A percentile compares a stretch with the other conserved stretches of the same genome.
phyloP scores from a whole-genome alignment of 1,140 invertebrate genomes.

The Bathynomus jamesi region DNA sequence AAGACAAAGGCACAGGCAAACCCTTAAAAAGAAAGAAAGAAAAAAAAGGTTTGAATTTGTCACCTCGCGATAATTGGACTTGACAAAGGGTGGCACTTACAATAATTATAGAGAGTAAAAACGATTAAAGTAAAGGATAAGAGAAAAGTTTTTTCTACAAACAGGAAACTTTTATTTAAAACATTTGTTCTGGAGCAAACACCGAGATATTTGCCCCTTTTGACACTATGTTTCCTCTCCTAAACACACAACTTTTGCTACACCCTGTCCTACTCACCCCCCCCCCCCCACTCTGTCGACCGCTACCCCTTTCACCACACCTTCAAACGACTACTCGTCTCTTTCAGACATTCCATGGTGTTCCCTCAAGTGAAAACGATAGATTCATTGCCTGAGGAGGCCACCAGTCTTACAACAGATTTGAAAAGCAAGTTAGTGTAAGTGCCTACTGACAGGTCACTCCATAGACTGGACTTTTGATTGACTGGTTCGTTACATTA shows the following conservation, averaged over 20 bases:
- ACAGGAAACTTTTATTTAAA: no score
- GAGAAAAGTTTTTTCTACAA: background rate
- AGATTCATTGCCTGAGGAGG: conserved; percentile 37
- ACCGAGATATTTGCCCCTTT: background rate
- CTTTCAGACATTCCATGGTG: conserved; percentile 38
- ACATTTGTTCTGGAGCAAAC: background rate
- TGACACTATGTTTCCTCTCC: background rate
- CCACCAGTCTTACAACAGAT: conserved; percentile 33
- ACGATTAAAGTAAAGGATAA: background rate
- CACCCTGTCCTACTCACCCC: conserved; percentile 3
- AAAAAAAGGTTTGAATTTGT: no score
- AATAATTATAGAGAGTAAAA: background rate
- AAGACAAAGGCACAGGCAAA: background rate
- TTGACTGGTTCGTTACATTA: background rate
- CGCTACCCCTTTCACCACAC: conserved; percentile 19
- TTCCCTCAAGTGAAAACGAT: conserved; percentile 38
- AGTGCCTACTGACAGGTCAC: conserved; percentile 12
- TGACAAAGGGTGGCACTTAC: background rate
- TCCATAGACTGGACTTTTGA: background rate
- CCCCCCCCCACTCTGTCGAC: conserved; percentile 6
- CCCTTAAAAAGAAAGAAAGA: background rate
- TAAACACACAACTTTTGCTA: background rate
- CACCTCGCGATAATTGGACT: background rate
- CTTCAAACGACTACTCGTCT: conserved; percentile 32
- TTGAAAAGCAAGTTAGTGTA: conserved; percentile 38